Evolutionary conservation across 2,113 vertebrate species (phyloP), one percentile per base, ranked within the genome.

Genomic region (Ia io): DNA sequence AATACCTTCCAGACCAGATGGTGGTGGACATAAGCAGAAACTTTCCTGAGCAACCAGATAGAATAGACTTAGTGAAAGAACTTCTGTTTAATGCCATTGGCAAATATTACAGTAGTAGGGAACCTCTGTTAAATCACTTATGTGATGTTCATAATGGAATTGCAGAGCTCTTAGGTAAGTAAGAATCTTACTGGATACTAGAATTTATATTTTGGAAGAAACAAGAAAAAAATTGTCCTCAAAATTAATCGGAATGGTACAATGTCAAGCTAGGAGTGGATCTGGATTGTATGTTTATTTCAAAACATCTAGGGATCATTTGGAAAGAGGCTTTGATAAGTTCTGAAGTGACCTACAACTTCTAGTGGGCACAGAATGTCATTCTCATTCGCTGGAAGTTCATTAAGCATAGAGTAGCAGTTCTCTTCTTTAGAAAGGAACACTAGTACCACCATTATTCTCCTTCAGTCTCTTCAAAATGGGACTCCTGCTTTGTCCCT

Each of bases 21-120:
- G 99, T 99, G 95, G 99, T 99, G 90, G 99, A 99, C 93, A 98
- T 99, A 51, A 99, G 99, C 96, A 98, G 99, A 95, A 99, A 98
- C 91, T 97, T 99, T 96, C 99, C 99, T 11, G 98, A 98, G 47
- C 98, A 98, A 32, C 97, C 98, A 1, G 98, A 98, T 1, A 98
- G 99, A 95, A 98, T 98, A 82, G 96, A 98, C 1, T 80, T 97
- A 32, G 99, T 99, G 97, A 99, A 99, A 95, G 98, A 97, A 74
- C 98, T 99, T 82, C 97, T 99, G 5, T 99, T 99, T 95, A 98
- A 99, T 71, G 98, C 98, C 78, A 98, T 99, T 78, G 97, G 98
- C 61, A 99, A 98, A 96, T 98, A 99, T 86, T 99, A 99, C 0
- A 96, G 98, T 90, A 99, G 98, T 37, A 98, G 99, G 90, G 98